Conservation (phyloP, 37 sponge, comb jelly and placozoan species). For the Diacarnus erythraeanus region DNA sequence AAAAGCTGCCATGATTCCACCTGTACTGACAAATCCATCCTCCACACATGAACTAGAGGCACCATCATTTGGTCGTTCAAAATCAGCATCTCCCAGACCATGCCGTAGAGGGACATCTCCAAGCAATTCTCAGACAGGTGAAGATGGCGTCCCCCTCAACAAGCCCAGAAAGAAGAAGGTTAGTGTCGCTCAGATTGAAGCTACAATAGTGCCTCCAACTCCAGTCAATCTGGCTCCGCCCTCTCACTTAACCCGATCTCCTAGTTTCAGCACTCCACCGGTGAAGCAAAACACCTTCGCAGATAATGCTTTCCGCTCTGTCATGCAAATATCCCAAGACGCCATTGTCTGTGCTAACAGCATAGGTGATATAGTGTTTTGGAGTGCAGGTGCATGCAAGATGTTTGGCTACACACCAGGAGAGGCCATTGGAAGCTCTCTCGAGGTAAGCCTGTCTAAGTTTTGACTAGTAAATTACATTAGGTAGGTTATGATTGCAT, state of each 20-base stretch:
- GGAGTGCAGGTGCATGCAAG: conserved; percentile 61
- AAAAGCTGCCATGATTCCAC: conserved; percentile 16
- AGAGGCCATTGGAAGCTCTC: conserved; percentile 64
- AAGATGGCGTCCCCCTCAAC: neutral
- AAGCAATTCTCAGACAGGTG: neutral
- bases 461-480: no score
- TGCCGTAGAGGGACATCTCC: conserved; percentile 17
- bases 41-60: neutral
- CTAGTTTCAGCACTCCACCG: conserved; percentile 7
- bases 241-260: neutral
- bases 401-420: conserved; percentile 76
- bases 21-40: conserved; percentile 5
- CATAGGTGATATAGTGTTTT: conserved; percentile 52
- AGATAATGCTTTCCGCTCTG: conserved; percentile 51
- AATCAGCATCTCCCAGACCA: neutral
- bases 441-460: conserved; percentile 33
- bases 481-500: no score
- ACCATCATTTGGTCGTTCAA: neutral
- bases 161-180: conserved; percentile 51
- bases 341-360: conserved; percentile 69
- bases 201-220: conserved; percentile 27
- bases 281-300: conserved; percentile 12
- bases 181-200: conserved; percentile 48
- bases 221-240: conserved; percentile 30
- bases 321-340: conserved; percentile 65